Base-by-base conservation (phyloP, 92 coral and sea anemone genomes). In the Porites evermanni region DNA sequence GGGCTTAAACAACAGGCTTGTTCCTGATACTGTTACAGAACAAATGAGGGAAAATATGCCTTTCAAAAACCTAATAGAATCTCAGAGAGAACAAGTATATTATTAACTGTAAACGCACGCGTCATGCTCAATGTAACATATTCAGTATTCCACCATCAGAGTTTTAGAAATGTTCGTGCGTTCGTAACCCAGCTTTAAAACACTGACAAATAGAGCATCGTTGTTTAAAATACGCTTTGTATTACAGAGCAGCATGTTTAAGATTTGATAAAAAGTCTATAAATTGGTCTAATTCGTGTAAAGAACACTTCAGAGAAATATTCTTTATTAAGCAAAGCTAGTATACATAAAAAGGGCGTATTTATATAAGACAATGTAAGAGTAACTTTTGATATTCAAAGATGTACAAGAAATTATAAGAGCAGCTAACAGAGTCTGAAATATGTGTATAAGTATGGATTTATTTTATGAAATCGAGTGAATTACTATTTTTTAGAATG, bases 31-130 rank as follows among this genome's bases (percentile, higher is more conserved):
- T 1, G 81, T 74, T 8, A 84, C 80, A 19, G 95, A 87, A 18
- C 94, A 94, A 71, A 89, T 84, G 58, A 86, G 93, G 64, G 95
- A 93, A 64, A 92, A 87, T 68, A 85, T 94, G 90, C 95, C 97
- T 29, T 94, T 94, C 85, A 94, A 94, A 51, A 94, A 77, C 47
- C 86, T 94, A 8, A 68, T 94, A 56, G 97, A 92, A 23, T 72
- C 93, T 13, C 83, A 94, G 59, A 80, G 95, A 44, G 95, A 94
- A 56, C 95, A 94, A 87, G 87, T 87, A 8, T 91, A 89, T 84
- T 94, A 92, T 86, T 94, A 67, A 93, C 58, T 72, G 38, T 71
- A 56, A 56, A 38, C 47, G 47, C 47, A 38, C 61, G 3, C 13
- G 14, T 54, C 60, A 10, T 54, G 12, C 12, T 10, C 12, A 54